Evolutionary conservation across 1,140 invertebrate species (phyloP).

Genomic region (Matsumurasca onukii): DNA sequence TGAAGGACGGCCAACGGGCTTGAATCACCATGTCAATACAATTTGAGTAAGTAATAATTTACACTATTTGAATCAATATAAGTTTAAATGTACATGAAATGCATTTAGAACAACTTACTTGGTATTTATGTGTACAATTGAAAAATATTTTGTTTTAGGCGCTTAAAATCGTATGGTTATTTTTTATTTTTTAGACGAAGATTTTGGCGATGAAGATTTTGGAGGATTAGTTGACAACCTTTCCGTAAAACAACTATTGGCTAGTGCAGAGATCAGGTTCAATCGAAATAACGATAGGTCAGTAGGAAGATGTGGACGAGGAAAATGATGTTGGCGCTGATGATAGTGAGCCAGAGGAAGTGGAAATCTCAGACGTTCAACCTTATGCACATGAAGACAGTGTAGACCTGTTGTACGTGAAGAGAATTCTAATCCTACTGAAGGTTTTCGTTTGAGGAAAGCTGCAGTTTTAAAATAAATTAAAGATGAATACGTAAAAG

Average conservation of each 20-base stretch:
- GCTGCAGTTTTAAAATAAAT: background rate
- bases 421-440: background rate
- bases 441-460: conserved; percentile 8
- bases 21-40: background rate
- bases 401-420: background rate
- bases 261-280: conserved; percentile 34
- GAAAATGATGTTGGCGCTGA: background rate
- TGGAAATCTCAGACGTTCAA: background rate
- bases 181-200: conserved; percentile 30
- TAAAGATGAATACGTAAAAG: conserved; percentile 1
- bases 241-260: conserved; percentile 30
- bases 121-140: background rate
- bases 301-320: conserved; percentile 17
- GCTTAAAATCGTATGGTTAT: background rate
- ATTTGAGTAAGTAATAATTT: too few species aligned
- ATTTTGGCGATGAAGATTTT: conserved; percentile 38
- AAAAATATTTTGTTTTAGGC: background rate
- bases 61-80: background rate
- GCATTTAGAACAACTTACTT: background rate
- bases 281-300: conserved; percentile 23
- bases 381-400: background rate
- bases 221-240: conserved; percentile 39
- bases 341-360: too few species aligned
- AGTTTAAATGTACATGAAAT: background rate
- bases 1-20: background rate